Evolutionary conservation across 2,113 vertebrate species (phyloP).

Genomic region (Ifrita kowaldi): DNA sequence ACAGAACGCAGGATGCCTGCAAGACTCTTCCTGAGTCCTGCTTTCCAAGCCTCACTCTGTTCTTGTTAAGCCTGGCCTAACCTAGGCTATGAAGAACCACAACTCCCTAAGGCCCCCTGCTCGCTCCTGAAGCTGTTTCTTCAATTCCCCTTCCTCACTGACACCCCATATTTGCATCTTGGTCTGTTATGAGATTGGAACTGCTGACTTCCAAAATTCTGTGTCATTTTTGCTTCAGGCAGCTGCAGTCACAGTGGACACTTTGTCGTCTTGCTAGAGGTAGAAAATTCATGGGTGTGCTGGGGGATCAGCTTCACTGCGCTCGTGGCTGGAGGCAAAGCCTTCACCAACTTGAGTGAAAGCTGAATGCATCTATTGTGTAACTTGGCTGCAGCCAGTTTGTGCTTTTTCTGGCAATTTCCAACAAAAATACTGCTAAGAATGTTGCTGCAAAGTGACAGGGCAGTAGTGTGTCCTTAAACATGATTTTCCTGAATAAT

Average conservation of each 20-base stretch:
- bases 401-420: neutral
- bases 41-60: neutral
- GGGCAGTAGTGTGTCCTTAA: neutral
- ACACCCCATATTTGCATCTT: neutral
- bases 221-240: neutral
- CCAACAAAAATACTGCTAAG: neutral
- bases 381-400: neutral
- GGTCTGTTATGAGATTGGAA: neutral
- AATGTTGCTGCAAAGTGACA: neutral
- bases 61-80: neutral
- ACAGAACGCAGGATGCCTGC: neutral
- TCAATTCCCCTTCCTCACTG: neutral
- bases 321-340: fast-evolving
- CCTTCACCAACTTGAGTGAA: neutral
- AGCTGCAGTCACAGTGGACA: neutral
- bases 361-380: neutral
- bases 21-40: neutral
- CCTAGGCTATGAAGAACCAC: neutral
- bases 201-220: neutral
- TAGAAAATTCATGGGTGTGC: neutral
- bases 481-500: constrained; percentile 28
- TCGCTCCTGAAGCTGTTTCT: neutral
- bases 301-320: fast-evolving
- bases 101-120: neutral
- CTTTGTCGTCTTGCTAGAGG: neutral